These are phyloP conservation scores for Phalloptychus januarius DNA, from an alignment of 2,797 vertebrate species.

Conservation along the genomic window DNA sequence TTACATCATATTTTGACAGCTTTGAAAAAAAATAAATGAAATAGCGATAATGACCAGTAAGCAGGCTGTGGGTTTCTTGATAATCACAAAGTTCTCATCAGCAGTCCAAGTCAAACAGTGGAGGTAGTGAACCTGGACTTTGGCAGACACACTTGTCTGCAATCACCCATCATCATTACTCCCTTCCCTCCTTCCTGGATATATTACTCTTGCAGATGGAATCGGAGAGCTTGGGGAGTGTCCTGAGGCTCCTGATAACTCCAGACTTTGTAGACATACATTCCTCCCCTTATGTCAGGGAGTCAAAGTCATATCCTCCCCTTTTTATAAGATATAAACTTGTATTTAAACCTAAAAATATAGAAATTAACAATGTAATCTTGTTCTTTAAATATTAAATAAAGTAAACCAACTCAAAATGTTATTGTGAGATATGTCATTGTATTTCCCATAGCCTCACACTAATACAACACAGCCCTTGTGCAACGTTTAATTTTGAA, in stretches of 20 bases:
- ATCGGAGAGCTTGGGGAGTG: conserved; percentile 49
- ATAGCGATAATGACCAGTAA: conserved; percentile 40
- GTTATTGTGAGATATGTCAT: conserved; percentile 28
- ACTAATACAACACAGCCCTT: neutral
- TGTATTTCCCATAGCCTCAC: conserved; percentile 8
- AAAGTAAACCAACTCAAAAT: conserved; percentile 48
- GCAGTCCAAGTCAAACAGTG: conserved; percentile 73
- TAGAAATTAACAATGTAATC: neutral
- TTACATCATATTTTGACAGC: conserved; percentile 46
- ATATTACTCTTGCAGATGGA: conserved; percentile 53
- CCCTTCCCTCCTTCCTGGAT: conserved; percentile 56
- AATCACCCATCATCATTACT: conserved; percentile 49
- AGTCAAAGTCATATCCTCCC: conserved; percentile 62
- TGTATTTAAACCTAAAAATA: conserved; percentile 18
- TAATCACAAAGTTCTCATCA: conserved; percentile 45
- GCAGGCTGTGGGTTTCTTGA: conserved; percentile 28
- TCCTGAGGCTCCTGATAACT: conserved; percentile 72
- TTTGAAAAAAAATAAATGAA: conserved; percentile 25
- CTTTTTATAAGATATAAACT: conserved; percentile 18
- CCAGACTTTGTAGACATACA: conserved; percentile 62
- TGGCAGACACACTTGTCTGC: conserved; percentile 57
- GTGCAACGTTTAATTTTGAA: conserved; percentile 47
- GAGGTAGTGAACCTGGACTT: conserved; percentile 64
- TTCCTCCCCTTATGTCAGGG: conserved; percentile 64
- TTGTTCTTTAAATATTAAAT: conserved; percentile 37